phyloP scores from a whole-genome alignment of 2,888 invertebrate species.

The Sphaerophoria taeniata region DNA sequence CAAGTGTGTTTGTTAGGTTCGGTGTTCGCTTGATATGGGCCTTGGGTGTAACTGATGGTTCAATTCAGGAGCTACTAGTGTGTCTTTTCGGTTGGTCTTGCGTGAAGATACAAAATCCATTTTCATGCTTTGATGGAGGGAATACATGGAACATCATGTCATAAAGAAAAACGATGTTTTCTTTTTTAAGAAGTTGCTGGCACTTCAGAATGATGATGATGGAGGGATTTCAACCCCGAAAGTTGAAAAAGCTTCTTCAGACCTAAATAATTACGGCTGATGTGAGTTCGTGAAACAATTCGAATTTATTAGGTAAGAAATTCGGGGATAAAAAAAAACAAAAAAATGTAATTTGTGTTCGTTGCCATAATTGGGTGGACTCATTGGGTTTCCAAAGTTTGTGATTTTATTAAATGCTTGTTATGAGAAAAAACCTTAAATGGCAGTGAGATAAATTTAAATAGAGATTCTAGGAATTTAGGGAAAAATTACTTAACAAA shows the following conservation, averaged over 20 bases:
- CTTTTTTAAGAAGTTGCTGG: background rate
- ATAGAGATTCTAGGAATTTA: no score
- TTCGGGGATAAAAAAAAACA: background rate
- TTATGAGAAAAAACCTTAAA: no score
- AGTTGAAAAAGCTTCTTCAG: background rate
- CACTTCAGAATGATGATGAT: background rate
- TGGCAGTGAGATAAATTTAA: no score
- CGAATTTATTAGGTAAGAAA: background rate
- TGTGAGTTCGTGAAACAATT: slow-evolving; percentile 3
- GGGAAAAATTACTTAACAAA: no score
- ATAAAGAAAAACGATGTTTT: slow-evolving; percentile 15
- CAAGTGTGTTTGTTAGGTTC: no score
- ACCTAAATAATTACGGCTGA: background rate
- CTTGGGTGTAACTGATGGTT: background rate
- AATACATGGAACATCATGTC: slow-evolving; percentile 9
- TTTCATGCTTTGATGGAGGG: slow-evolving; percentile 23
- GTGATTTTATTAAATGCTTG: no score
- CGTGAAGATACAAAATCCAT: slow-evolving; percentile 25
- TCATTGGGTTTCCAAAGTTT: no score
- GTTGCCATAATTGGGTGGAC: no score
- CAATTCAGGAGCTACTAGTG: no score
- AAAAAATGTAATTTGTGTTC: no score
- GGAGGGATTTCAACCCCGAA: background rate
- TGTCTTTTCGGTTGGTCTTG: background rate
- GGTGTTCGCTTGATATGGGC: background rate